These are phyloP conservation scores for Spisula solida DNA, from an alignment of 2,888 invertebrate genomes.

Conservation along the genomic window DNA sequence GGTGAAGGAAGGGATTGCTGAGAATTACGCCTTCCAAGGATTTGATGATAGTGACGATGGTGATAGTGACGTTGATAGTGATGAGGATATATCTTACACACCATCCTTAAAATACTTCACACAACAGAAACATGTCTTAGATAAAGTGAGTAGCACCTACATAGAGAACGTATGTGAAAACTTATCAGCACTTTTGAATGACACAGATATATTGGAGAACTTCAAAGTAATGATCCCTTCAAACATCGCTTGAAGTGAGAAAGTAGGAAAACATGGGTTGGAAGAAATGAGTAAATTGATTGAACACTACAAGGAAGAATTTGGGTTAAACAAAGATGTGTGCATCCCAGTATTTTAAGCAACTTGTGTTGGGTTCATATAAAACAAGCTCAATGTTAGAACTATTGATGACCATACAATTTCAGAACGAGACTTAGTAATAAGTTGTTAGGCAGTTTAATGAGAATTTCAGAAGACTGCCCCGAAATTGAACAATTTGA, in stretches of 20 bases:
- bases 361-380: constrained; percentile 35
- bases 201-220: constrained; percentile 5
- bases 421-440: constrained; percentile 45
- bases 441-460: constrained; percentile 50
- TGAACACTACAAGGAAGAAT: not conserved
- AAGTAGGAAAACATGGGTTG: not conserved
- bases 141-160: not conserved
- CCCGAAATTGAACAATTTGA: constrained; percentile 50
- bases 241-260: not conserved
- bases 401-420: constrained; percentile 47
- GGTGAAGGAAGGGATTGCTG: not conserved
- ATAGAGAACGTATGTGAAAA: not conserved
- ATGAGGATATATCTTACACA: too few species aligned
- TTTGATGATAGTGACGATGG: not conserved
- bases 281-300: not conserved
- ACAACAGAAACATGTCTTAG: too few species aligned
- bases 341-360: constrained; percentile 23
- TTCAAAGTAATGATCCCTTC: constrained; percentile 41
- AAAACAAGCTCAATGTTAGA: not conserved
- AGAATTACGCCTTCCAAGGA: not conserved
- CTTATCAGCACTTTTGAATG: constrained; percentile 25
- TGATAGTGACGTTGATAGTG: not conserved
- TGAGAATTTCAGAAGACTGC: constrained; percentile 51
- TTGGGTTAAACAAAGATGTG: not conserved
- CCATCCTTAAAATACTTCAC: too few species aligned